Percentiles rank a stretch among this genome's conserved stretches.
These are phyloP conservation scores for Punctoribates punctum DNA, from an alignment of 2,888 invertebrate species.

Conservation along the genomic window DNA sequence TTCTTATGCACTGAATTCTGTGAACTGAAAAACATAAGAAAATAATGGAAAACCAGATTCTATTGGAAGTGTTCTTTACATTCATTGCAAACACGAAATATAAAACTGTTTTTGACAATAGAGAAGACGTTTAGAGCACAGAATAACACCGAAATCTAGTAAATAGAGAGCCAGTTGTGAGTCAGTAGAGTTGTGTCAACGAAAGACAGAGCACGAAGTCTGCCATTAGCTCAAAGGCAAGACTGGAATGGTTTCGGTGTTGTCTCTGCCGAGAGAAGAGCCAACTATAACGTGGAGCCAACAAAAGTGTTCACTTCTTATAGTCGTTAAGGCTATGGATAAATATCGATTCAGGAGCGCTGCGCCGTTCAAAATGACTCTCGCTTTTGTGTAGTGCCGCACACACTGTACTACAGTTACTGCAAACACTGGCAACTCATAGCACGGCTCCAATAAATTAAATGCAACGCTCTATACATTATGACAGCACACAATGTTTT, in stretches of 20 bases:
- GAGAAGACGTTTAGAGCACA: not conserved
- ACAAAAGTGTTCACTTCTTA: constrained; percentile 33
- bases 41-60: not conserved
- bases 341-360: constrained; percentile 34
- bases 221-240: constrained; percentile 3
- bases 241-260: constrained; percentile 3
- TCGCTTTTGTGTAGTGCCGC: constrained; percentile 18
- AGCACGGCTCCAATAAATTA: constrained; percentile 29
- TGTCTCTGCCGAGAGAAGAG: not conserved
- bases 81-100: not conserved
- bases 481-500: constrained; percentile 3
- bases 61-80: not conserved
- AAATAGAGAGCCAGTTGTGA: not conserved
- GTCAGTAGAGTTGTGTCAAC: not conserved
- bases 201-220: not conserved
- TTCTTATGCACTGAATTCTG: not conserved
- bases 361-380: constrained; percentile 37
- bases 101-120: not conserved
- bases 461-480: constrained; percentile 8
- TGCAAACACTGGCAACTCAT: not conserved
- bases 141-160: not conserved
- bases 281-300: not conserved
- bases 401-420: not conserved
- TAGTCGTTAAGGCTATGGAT: constrained; percentile 30
- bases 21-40: not conserved